A percentile compares a stretch with the other conserved stretches of the same genome.
Conservation (phyloP, 1,140 invertebrate genomes). For the Solen grandis region DNA sequence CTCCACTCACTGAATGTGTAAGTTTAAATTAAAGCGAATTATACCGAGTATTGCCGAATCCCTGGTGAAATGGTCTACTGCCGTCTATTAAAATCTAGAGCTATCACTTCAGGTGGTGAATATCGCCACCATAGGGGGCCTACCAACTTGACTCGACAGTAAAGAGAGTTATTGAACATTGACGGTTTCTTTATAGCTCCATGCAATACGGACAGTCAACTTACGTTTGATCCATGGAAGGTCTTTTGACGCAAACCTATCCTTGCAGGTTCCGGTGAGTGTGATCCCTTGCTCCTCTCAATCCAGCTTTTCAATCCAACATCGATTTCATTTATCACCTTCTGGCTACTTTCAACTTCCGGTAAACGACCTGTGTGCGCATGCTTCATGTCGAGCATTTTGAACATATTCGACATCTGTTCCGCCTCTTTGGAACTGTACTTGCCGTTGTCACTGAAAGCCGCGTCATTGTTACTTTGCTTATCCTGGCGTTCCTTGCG, state of each 20-base stretch:
- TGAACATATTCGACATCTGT: slow-evolving; percentile 9
- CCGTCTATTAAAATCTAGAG: too few species aligned
- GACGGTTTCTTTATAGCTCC: too few species aligned
- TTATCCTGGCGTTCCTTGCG: slow-evolving; percentile 29
- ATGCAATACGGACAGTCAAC: neutral
- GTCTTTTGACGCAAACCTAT: neutral
- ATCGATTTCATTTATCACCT: slow-evolving; percentile 50
- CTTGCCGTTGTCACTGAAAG: neutral
- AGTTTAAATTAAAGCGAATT: too few species aligned
- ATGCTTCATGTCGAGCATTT: slow-evolving; percentile 23
- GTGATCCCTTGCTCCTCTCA: slow-evolving; percentile 10
- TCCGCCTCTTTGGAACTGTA: slow-evolving; percentile 1
- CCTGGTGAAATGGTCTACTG: too few species aligned
- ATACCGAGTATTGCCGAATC: too few species aligned
- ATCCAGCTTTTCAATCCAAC: slow-evolving; percentile 42
- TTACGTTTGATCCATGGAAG: neutral
- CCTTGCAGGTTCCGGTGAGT: neutral
- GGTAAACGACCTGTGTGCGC: neutral
- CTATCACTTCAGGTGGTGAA: too few species aligned
- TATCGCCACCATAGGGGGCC: too few species aligned
- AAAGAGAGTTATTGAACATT: too few species aligned
- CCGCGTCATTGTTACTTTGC: neutral
- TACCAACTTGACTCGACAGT: too few species aligned
- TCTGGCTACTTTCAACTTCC: slow-evolving; percentile 31
- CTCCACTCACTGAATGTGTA: too few species aligned